Conservation (phyloP, 2,797 vertebrate genomes). For the Furcifer pardalis region DNA sequence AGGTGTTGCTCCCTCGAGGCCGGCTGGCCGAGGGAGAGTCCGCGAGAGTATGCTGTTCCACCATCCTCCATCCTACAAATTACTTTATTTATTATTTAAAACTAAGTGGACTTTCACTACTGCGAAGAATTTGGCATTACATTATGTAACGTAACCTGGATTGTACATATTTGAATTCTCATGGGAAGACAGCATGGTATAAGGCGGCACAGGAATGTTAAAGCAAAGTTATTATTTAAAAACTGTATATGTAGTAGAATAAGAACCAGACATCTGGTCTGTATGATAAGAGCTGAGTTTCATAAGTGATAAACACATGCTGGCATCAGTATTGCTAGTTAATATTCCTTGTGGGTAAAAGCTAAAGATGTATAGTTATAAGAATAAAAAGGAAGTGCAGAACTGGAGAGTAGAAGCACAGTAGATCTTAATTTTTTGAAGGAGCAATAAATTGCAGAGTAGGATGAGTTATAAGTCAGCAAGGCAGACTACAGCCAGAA, state of each 20-base stretch:
- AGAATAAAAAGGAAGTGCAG: neutral
- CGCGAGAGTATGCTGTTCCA: no score
- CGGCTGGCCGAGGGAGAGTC: no score
- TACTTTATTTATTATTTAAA: conserved; percentile 1
- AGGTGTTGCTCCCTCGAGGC: no score
- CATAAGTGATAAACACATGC: conserved; percentile 11
- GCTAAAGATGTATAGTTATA: conserved; percentile 10
- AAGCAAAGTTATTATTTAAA: neutral
- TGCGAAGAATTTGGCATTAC: conserved; percentile 14
- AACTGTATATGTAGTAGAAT: conserved; percentile 1
- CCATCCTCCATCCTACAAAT: neutral
- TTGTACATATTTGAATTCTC: conserved; percentile 13
- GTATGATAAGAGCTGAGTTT: conserved; percentile 11
- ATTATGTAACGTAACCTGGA: neutral
- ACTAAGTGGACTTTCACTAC: conserved; percentile 5
- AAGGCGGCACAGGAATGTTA: conserved; percentile 14
- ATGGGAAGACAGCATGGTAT: conserved; percentile 13
- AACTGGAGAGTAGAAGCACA: neutral
- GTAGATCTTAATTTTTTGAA: neutral
- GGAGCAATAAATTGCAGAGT: neutral
- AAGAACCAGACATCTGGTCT: conserved; percentile 3
- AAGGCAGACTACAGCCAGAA: neutral
- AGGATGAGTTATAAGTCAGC: neutral
- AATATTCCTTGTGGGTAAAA: conserved; percentile 14
- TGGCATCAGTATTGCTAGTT: conserved; percentile 6